phyloP scores from a whole-genome alignment of 2,797 vertebrate species.

The Neoniphon sammara region DNA sequence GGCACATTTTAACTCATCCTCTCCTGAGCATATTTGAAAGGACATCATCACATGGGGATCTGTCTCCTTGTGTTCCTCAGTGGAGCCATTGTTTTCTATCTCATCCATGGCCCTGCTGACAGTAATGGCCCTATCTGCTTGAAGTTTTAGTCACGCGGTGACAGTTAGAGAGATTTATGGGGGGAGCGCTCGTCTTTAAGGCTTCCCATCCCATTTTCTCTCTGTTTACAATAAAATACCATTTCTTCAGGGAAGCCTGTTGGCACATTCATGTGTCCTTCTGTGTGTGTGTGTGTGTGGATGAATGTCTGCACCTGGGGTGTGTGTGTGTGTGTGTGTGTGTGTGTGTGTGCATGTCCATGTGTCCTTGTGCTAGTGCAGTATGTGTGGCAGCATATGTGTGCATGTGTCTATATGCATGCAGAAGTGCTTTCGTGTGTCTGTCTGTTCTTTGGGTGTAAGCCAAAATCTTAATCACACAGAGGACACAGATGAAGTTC shows the following conservation, averaged over 20 bases:
- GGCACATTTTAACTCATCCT: slow-evolving; percentile 39
- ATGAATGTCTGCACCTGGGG: too few relatives aligned
- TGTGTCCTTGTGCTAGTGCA: neutral
- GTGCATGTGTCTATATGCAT: neutral
- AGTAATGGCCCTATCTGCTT: slow-evolving; percentile 54
- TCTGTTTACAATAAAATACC: slow-evolving; percentile 39
- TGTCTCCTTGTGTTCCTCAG: slow-evolving; percentile 32
- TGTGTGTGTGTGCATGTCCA: neutral
- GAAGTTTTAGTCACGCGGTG: slow-evolving; percentile 50
- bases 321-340: neutral
- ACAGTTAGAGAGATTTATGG: slow-evolving; percentile 56
- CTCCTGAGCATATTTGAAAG: slow-evolving; percentile 31
- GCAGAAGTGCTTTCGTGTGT: neutral
- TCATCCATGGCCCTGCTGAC: slow-evolving; percentile 35
- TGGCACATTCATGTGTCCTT: neutral
- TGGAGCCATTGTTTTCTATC: slow-evolving; percentile 47
- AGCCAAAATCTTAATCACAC: too few relatives aligned
- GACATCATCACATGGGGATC: slow-evolving; percentile 38
- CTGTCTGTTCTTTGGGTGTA: neutral
- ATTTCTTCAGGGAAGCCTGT: slow-evolving; percentile 15
- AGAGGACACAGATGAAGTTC: neutral
- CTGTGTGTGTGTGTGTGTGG: neutral
- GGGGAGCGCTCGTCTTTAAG: slow-evolving; percentile 36
- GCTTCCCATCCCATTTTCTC: slow-evolving; percentile 36
- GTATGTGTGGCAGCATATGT: neutral